These are phyloP conservation scores for Crypturellus tataupa DNA, from an alignment of 2,797 vertebrate genomes.

Conservation along the genomic window DNA sequence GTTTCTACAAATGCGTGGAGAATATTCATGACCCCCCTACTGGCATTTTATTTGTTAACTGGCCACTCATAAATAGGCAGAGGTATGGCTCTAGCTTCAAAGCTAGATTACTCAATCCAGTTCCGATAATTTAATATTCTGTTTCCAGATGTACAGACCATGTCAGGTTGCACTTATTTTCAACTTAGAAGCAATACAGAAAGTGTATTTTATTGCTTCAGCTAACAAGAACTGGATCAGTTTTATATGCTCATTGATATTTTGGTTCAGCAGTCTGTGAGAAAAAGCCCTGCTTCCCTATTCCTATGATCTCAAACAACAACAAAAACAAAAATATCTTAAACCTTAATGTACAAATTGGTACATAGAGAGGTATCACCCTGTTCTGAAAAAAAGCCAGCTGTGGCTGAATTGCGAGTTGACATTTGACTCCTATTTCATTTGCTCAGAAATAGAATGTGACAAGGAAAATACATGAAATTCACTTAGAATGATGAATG, in stretches of 20 bases:
- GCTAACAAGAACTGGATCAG: neutral
- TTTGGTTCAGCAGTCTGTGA: neutral
- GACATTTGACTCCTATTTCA: slow-evolving; percentile 28
- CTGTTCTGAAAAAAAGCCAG: slow-evolving; percentile 16
- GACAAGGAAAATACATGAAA: neutral
- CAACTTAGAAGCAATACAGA: neutral
- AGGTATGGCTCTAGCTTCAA: neutral
- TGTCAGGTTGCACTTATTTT: neutral
- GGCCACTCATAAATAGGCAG: neutral
- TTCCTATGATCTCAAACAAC: neutral
- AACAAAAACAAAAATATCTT: neutral
- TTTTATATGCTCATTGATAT: neutral
- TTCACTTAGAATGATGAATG: neutral
- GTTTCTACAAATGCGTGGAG: neutral
- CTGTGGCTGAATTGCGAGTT: slow-evolving; percentile 27
- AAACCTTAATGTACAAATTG: neutral
- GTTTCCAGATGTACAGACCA: neutral
- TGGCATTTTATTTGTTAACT: neutral
- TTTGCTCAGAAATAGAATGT: slow-evolving; percentile 16
- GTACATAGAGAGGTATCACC: neutral
- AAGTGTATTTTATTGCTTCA: neutral
- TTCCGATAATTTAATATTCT: neutral
- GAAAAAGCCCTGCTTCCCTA: neutral
- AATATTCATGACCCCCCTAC: neutral
- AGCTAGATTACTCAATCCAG: neutral